phyloP scores from a whole-genome alignment of 1,140 invertebrate species.

The Pygmarrhopalites habei region DNA sequence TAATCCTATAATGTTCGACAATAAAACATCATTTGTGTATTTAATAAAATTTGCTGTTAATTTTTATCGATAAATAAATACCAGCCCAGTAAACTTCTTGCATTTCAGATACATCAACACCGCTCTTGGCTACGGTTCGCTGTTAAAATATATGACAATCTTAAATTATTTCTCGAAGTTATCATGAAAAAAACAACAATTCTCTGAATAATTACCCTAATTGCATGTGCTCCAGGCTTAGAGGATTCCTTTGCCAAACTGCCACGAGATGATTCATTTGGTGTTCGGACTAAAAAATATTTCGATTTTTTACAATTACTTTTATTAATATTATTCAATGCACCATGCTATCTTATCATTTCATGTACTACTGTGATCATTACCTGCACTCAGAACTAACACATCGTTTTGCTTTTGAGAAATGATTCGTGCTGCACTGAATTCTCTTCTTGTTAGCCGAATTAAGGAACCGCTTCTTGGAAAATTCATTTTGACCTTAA shows the following conservation, averaged over 20 bases:
- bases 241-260: constrained; percentile 69
- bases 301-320: too few species aligned
- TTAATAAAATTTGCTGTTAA: too few species aligned
- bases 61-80: constrained; percentile 36
- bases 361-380: too few species aligned
- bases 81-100: constrained; percentile 93
- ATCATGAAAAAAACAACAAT: background rate
- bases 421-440: background rate
- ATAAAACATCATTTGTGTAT: background rate
- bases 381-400: constrained; percentile 78
- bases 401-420: constrained; percentile 55
- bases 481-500: too few species aligned
- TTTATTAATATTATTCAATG: too few species aligned
- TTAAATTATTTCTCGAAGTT: background rate
- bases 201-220: constrained; percentile 51
- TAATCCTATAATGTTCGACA: constrained; percentile 53
- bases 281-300: constrained; percentile 90
- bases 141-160: constrained; percentile 40
- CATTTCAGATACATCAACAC: constrained; percentile 69
- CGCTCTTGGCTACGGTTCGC: constrained; percentile 73
- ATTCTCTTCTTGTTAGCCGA: background rate
- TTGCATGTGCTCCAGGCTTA: constrained; percentile 79
- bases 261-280: constrained; percentile 87
- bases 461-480: too few species aligned
- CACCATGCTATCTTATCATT: too few species aligned